phyloP scores from a whole-genome alignment of 1,140 invertebrate species.

The Triops cancriformis region DNA sequence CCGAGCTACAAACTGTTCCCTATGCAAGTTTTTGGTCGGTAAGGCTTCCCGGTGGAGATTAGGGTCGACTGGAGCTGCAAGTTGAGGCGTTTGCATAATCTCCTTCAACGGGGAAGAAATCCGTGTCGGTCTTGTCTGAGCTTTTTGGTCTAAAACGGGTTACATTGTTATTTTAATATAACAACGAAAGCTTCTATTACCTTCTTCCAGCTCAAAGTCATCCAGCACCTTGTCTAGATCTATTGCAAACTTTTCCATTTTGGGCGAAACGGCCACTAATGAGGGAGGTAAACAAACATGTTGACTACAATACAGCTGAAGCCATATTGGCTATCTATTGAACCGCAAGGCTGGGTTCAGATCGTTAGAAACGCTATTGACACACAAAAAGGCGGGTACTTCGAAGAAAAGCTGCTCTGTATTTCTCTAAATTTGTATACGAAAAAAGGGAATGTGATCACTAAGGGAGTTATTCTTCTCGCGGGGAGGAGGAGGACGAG shows the following conservation, averaged over 20 bases:
- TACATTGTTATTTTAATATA: too few species aligned
- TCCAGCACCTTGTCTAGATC: constrained; percentile 80
- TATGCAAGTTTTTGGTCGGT: neutral
- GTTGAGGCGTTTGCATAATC: too few species aligned
- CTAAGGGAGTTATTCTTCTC: neutral
- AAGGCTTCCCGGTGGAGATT: neutral
- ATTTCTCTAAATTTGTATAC: neutral
- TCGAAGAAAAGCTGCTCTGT: neutral
- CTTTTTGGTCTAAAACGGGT: constrained; percentile 8
- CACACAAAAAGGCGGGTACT: neutral
- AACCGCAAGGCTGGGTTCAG: neutral
- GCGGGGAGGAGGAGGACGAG: neutral
- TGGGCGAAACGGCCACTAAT: neutral
- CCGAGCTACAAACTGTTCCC: neutral
- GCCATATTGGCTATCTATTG: neutral
- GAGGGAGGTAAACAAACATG: neutral
- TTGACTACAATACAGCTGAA: neutral
- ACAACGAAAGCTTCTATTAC: too few species aligned
- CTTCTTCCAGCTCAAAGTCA: constrained; percentile 71
- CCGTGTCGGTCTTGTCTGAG: neutral
- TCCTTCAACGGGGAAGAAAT: neutral
- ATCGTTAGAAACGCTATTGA: neutral
- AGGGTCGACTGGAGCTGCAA: neutral
- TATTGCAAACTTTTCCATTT: constrained; percentile 62
- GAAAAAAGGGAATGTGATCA: constrained; percentile 10